phyloP scores from a whole-genome alignment of 2,888 invertebrate genomes.

The Agonopterix alstromeriana region DNA sequence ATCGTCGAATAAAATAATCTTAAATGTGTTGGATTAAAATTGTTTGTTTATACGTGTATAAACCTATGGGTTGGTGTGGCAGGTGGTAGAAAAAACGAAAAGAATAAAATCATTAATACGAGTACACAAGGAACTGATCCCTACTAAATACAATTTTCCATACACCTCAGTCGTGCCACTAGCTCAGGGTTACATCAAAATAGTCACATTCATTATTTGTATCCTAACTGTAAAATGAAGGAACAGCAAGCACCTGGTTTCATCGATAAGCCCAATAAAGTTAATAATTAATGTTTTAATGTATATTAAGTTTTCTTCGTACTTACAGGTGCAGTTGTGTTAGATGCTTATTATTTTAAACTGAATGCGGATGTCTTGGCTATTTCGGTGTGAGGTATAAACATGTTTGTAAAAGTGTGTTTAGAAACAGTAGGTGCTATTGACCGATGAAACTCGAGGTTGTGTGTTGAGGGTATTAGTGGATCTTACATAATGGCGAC shows the following conservation, averaged over 20 bases:
- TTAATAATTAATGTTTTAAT: too few relatives aligned
- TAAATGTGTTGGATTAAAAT: too few relatives aligned
- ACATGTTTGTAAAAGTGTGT: neutral
- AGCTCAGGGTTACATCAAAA: slow-evolving; percentile 30
- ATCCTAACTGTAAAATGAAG: slow-evolving; percentile 30
- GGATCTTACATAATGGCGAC: slow-evolving; percentile 10
- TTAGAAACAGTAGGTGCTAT: slow-evolving; percentile 3
- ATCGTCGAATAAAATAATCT: too few relatives aligned
- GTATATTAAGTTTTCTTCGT: too few relatives aligned
- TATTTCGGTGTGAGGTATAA: too few relatives aligned
- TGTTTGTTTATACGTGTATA: too few relatives aligned
- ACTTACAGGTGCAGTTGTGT: too few relatives aligned
- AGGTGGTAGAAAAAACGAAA: too few relatives aligned
- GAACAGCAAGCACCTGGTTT: slow-evolving; percentile 32
- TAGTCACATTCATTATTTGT: slow-evolving; percentile 24
- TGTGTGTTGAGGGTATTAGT: slow-evolving; percentile 16
- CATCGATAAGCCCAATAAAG: neutral
- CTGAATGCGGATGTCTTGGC: too few relatives aligned
- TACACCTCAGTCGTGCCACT: slow-evolving; percentile 27
- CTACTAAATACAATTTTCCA: neutral
- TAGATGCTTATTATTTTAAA: neutral
- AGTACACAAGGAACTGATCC: slow-evolving; percentile 2
- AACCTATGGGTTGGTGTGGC: too few relatives aligned
- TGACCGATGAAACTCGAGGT: slow-evolving; percentile 17
- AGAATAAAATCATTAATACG: too few relatives aligned